phyloP scores from a whole-genome alignment of 1,140 invertebrate species.

The Zaprionus capensis region DNA sequence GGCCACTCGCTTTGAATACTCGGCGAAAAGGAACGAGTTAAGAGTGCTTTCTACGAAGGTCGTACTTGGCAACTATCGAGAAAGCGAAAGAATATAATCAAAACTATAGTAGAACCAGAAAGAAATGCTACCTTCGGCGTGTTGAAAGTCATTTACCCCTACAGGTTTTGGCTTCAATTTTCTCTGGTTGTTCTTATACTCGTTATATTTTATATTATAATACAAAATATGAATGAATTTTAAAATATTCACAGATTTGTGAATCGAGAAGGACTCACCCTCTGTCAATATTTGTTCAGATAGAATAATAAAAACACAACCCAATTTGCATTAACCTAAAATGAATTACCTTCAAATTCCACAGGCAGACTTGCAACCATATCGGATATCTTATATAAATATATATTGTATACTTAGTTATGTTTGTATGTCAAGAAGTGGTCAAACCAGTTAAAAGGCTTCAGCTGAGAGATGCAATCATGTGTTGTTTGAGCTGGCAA shows the following conservation, averaged over 20 bases:
- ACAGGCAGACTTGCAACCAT: conserved; percentile 19
- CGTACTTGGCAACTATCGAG: not conserved
- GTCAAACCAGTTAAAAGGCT: conserved; percentile 56
- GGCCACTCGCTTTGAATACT: not conserved
- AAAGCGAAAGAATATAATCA: not conserved
- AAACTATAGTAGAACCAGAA: not conserved
- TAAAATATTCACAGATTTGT: no score
- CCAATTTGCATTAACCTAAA: conserved; percentile 1
- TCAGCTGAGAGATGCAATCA: conserved; percentile 20
- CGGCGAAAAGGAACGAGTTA: not conserved
- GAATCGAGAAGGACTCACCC: no score
- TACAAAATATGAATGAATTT: no score
- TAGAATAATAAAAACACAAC: not conserved
- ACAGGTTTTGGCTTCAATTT: no score
- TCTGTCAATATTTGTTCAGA: not conserved
- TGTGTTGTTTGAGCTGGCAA: conserved; percentile 9
- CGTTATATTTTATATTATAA: no score
- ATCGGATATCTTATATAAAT: conserved; percentile 9
- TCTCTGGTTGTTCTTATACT: no score
- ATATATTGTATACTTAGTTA: not conserved
- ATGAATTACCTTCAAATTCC: conserved; percentile 31
- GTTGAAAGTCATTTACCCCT: no score
- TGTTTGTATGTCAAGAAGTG: conserved; percentile 33
- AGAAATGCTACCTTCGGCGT: no score
- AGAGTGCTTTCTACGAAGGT: not conserved